A percentile compares a stretch with the other conserved stretches of the same genome.
phyloP scores from a whole-genome alignment of 2,888 invertebrate species.

The Himalopsyche anomala region DNA sequence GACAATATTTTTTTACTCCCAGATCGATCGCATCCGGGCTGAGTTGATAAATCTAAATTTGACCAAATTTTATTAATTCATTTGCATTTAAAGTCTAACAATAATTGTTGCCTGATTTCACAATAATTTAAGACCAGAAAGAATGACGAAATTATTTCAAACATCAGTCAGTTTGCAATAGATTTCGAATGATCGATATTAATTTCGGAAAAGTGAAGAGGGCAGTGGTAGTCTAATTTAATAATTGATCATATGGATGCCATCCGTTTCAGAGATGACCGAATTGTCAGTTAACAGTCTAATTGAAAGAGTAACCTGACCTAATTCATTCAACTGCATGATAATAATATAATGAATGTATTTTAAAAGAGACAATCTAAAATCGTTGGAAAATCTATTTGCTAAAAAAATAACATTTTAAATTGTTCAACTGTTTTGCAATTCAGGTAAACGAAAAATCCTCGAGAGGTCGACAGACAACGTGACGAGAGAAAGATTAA shows the following conservation, averaged over 20 bases:
- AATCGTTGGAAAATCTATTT: slow-evolving; percentile 56
- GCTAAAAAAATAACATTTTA: slow-evolving; percentile 58
- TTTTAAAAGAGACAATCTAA: slow-evolving; percentile 50
- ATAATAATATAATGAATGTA: slow-evolving; percentile 37
- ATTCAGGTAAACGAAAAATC: slow-evolving; percentile 51
- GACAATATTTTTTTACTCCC: slow-evolving; percentile 3
- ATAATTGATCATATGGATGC: neutral
- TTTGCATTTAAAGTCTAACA: neutral
- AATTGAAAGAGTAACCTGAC: slow-evolving; percentile 21
- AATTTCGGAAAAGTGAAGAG: slow-evolving; percentile 32
- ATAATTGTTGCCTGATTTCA: neutral
- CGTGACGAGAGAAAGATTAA: neutral
- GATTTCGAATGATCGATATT: neutral
- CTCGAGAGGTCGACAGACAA: slow-evolving; percentile 39
- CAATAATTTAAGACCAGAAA: neutral
- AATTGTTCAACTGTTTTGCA: slow-evolving; percentile 57
- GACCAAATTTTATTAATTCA: neutral
- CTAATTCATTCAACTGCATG: slow-evolving; percentile 46
- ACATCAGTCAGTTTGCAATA: neutral
- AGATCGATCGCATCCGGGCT: neutral
- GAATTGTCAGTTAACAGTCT: neutral
- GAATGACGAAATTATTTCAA: neutral
- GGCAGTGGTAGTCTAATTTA: neutral
- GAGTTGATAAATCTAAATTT: neutral
- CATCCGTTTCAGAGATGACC: neutral